Percentiles rank a stretch among this genome's conserved stretches.
These are phyloP conservation scores for Psilanteris sp. DNA, from an alignment of 1,140 invertebrate genomes.

Conservation along the genomic window DNA sequence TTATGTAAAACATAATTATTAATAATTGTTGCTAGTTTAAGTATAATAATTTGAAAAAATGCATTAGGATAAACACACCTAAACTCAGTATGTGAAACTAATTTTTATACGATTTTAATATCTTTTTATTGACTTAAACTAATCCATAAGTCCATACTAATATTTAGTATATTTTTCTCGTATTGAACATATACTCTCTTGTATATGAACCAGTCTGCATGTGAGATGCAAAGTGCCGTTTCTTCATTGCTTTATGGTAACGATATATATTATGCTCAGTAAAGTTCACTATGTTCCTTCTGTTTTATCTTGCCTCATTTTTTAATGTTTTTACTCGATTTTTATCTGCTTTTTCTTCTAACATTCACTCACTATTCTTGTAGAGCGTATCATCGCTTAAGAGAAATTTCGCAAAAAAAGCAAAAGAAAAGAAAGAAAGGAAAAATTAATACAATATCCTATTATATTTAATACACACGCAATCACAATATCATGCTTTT, in stretches of 20 bases:
- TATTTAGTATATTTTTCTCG: slow-evolving; percentile 26
- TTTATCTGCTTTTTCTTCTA: slow-evolving; percentile 44
- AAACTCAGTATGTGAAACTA: no score
- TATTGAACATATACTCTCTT: slow-evolving; percentile 6
- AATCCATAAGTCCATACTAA: slow-evolving; percentile 13
- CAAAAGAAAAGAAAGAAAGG: no score
- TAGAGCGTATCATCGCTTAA: slow-evolving; percentile 33
- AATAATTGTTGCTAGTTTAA: no score
- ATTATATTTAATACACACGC: slow-evolving; percentile 32
- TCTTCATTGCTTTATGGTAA: slow-evolving; percentile 72
- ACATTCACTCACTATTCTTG: slow-evolving; percentile 25
- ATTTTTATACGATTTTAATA: no score
- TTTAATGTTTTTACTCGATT: slow-evolving; percentile 39
- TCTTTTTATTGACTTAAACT: background rate
- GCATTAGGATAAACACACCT: no score
- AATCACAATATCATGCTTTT: slow-evolving; percentile 21
- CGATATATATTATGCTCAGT: slow-evolving; percentile 66
- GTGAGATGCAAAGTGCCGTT: slow-evolving; percentile 66
- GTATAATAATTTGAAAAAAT: no score
- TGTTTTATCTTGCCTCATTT: slow-evolving; percentile 27
- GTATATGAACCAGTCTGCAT: slow-evolving; percentile 64
- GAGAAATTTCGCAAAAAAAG: slow-evolving; percentile 36
- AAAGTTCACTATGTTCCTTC: slow-evolving; percentile 40
- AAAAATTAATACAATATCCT: slow-evolving; percentile 7
- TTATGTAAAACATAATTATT: no score